A percentile compares a stretch with the other conserved stretches of the same genome.
Conservation (phyloP, 2,888 invertebrate genomes). For the Pinctada fucata region DNA sequence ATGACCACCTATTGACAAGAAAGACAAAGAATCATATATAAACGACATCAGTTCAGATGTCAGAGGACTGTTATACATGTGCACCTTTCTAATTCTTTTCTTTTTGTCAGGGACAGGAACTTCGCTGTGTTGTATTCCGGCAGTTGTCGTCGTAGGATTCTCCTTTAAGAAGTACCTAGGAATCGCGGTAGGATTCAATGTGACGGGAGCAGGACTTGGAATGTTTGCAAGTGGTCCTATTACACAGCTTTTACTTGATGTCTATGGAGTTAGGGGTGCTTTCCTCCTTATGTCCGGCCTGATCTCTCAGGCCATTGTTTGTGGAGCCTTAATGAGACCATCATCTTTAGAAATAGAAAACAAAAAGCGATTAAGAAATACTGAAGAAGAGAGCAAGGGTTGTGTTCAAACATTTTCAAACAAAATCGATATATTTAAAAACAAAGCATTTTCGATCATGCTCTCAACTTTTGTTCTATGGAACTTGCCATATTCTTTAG, state of each 20-base stretch:
- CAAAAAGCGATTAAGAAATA: conserved; percentile 3
- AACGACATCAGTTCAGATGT: no score
- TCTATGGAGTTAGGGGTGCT: conserved; percentile 31
- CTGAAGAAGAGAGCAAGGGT: background rate
- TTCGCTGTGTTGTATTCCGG: conserved; percentile 11
- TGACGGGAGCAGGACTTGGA: conserved; percentile 30
- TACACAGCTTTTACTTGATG: conserved; percentile 20
- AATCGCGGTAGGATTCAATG: conserved; percentile 21
- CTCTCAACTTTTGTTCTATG: conserved; percentile 32
- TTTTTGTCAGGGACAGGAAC: conserved; percentile 29
- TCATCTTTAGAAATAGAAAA: conserved; percentile 29
- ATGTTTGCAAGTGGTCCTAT: conserved; percentile 37
- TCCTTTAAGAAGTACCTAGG: conserved; percentile 23
- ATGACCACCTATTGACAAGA: no score
- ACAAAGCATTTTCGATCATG: conserved; percentile 31
- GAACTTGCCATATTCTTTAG: conserved; percentile 36
- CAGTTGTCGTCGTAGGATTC: conserved; percentile 23
- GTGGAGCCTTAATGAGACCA: conserved; percentile 25
- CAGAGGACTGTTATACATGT: no score
- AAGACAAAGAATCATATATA: no score
- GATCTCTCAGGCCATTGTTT: conserved; percentile 10
- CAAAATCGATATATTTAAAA: conserved; percentile 18
- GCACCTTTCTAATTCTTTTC: no score
- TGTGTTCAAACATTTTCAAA: background rate
- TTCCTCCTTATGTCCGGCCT: conserved; percentile 28